These are phyloP conservation scores for Linurgus olivaceus DNA, from an alignment of 2,797 vertebrate genomes.

Conservation along the genomic window DNA sequence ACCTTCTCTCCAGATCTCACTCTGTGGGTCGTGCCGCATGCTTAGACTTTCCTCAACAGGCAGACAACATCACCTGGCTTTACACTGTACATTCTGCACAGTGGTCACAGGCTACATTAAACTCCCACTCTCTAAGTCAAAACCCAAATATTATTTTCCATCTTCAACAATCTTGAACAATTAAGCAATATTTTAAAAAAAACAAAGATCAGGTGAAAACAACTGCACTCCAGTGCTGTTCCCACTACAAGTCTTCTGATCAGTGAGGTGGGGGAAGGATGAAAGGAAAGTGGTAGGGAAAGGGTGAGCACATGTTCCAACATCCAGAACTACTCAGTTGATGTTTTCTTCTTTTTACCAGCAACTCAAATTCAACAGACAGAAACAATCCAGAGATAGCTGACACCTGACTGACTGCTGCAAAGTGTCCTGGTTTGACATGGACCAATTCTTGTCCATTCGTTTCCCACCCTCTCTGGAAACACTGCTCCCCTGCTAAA, in stretches of 20 bases:
- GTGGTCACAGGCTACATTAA: neutral
- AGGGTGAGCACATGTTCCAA: neutral
- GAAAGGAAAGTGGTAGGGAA: neutral
- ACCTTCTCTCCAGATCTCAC: neutral
- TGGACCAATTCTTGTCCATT: neutral
- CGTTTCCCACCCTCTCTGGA: neutral
- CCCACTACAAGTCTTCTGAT: neutral
- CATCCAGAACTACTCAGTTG: neutral
- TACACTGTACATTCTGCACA: neutral
- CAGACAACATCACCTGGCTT: neutral
- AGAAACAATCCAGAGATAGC: neutral
- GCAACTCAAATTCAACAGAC: neutral
- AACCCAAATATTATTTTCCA: neutral
- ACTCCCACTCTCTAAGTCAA: neutral
- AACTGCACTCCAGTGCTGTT: neutral
- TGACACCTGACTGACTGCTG: neutral
- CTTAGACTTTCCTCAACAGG: neutral
- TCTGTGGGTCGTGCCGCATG: rapidly evolving
- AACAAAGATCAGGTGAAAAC: neutral
- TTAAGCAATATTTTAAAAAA: neutral
- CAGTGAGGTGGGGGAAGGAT: neutral
- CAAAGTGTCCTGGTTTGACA: neutral
- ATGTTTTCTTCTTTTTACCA: neutral
- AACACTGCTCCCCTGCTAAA: neutral
- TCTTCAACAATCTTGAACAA: neutral